Evolutionary conservation across 2,113 vertebrate genomes (phyloP), one percentile per base, ranked within the genome.

Genomic region (Labeo catla): DNA sequence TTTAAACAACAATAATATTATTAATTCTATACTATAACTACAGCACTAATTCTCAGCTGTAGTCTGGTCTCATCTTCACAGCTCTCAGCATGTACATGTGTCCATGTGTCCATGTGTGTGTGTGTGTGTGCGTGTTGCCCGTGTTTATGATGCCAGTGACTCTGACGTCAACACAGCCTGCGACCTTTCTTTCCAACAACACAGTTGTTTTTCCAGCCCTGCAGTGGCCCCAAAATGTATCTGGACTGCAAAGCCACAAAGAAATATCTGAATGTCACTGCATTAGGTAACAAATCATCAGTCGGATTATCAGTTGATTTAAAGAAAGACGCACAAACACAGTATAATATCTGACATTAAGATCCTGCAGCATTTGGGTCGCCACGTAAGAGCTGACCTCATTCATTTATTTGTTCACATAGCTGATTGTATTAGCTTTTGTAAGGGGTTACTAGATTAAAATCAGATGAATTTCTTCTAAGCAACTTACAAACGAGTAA

Each of bases 151-250:
- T 63, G 16, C 13, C 43, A 11, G 50, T 52, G 13, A 34, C 82
- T 85, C n/a, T 87, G 89, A 87, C 76, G 77, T 87, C 87, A 88
- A 88, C 78, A 28, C 78, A 77, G 76, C 21, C 81, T 59, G 21
- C 28, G 59, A 68, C 68, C 85, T 66, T 81, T 82, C 81, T 86
- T 85, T 85, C 87, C 82, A 81, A 79, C 47, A 83, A 57, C 34
- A 47, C 21, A 34, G 47, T 83, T 87, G 83, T 86, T 87, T 84
- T 85, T 88, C 83, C 87, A 89, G 85, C 54, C 83, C 72, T 83
- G 45, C 45, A 59, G 63, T 21, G 76, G 28, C 47, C 88, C 65
- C 59, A 49, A 82, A 80, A 84, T 84, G 59, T 82, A 52, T 77
- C 10, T n/a, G 65, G 66, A 47, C 50, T 54, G n/a, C 76, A 77